Percentiles rank a stretch among this genome's conserved stretches.
Evolutionary conservation across 2,113 vertebrate species (phyloP).

Genomic region (Oreochromis spilurus): DNA sequence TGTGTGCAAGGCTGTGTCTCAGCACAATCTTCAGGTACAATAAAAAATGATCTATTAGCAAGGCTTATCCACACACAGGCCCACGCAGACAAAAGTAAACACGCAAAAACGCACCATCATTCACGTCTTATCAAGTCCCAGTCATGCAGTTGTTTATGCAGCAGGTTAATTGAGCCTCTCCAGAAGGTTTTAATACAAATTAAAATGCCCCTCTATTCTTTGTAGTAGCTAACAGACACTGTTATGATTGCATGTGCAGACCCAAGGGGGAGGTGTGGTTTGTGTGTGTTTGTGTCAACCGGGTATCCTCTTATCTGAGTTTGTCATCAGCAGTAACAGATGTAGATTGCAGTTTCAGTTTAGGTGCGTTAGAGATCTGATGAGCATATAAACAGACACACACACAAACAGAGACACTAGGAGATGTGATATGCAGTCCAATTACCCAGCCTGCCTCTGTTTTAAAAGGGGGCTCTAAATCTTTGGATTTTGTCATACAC

Average conservation of each 20-base stretch:
- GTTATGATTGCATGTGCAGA: slow-evolving; percentile 16
- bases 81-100: background rate
- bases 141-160: slow-evolving; percentile 6
- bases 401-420: background rate
- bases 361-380: background rate
- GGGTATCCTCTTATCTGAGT: slow-evolving; percentile 21
- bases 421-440: slow-evolving; percentile 43
- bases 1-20: background rate
- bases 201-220: slow-evolving; percentile 18
- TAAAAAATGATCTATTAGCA: background rate
- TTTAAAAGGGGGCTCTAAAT: slow-evolving; percentile 39
- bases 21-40: background rate
- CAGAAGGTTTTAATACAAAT: slow-evolving; percentile 38
- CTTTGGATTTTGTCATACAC: slow-evolving; percentile 14
- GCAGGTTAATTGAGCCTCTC: slow-evolving; percentile 40
- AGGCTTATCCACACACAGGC: background rate
- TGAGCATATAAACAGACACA: background rate
- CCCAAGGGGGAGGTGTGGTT: background rate
- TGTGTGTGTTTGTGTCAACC: background rate
- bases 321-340: slow-evolving; percentile 28
- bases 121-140: background rate
- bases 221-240: slow-evolving; percentile 14
- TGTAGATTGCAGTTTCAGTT: slow-evolving; percentile 14
- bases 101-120: background rate
- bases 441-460: slow-evolving; percentile 53